Conservation (phyloP, 2,113 vertebrate species). For the Anarrhichthys ocellatus region DNA sequence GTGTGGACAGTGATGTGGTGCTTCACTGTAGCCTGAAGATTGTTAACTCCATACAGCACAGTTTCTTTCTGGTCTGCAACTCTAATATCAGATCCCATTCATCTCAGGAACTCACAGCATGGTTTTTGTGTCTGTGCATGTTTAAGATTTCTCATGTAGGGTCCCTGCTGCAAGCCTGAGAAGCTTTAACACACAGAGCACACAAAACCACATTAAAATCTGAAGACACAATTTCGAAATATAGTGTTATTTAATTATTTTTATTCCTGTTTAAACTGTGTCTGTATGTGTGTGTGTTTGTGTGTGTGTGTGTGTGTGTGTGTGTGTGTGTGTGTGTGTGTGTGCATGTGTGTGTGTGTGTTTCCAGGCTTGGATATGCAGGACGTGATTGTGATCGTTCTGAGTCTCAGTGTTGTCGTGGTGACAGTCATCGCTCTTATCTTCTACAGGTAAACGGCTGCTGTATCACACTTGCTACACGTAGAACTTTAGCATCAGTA, state of each 20-base stretch:
- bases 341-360: conserved; percentile 14
- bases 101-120: too few relatives aligned
- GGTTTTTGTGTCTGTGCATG: neutral
- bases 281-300: neutral
- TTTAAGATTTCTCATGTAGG: neutral
- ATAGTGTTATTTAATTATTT: too few relatives aligned
- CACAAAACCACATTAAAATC: neutral
- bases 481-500: neutral
- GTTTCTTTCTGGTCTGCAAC: neutral
- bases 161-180: neutral
- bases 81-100: too few relatives aligned
- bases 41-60: neutral
- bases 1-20: neutral
- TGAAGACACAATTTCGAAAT: neutral
- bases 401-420: conserved; percentile 86
- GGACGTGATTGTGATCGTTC: conserved; percentile 89
- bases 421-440: conserved; percentile 89
- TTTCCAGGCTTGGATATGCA: conserved; percentile 78
- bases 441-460: conserved; percentile 89
- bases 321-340: too few relatives aligned
- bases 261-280: neutral
- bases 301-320: conserved; percentile 15
- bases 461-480: neutral
- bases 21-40: neutral
- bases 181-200: neutral